Percentiles rank a stretch among this genome's conserved stretches.
These are phyloP conservation scores for Allobates femoralis DNA, from an alignment of 2,797 vertebrate species.

Conservation along the genomic window DNA sequence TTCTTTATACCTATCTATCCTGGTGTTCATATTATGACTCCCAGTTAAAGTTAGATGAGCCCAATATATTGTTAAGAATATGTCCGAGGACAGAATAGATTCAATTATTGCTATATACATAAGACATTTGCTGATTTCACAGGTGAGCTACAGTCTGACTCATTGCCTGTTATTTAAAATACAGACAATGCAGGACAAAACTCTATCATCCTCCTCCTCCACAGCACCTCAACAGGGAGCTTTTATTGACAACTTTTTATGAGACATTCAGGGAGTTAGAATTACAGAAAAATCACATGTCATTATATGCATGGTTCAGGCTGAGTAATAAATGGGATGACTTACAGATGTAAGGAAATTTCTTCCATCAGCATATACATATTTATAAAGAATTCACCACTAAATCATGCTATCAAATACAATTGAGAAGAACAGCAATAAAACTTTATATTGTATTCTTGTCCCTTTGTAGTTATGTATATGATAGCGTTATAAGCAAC, in stretches of 20 bases:
- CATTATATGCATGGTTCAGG: slow-evolving; percentile 43
- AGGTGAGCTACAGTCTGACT: neutral
- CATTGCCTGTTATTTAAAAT: slow-evolving; percentile 36
- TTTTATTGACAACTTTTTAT: slow-evolving; percentile 49
- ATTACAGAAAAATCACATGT: slow-evolving; percentile 53
- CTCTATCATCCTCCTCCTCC: slow-evolving; percentile 7
- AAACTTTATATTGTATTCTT: slow-evolving; percentile 10
- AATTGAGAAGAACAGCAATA: slow-evolving; percentile 26
- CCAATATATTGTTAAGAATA: neutral
- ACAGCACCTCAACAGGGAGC: neutral
- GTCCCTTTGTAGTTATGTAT: slow-evolving; percentile 19
- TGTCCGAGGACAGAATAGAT: neutral
- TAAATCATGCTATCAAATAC: slow-evolving; percentile 35
- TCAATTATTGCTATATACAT: neutral
- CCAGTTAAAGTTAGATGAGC: neutral
- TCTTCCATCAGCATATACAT: slow-evolving; percentile 35
- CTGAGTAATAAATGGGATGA: slow-evolving; percentile 51
- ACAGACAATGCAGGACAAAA: slow-evolving; percentile 19
- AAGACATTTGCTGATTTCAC: neutral
- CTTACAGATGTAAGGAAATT: slow-evolving; percentile 37
- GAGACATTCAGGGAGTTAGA: slow-evolving; percentile 41
- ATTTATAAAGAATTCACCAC: slow-evolving; percentile 35
- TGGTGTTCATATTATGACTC: too few species aligned
- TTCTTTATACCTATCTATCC: neutral
- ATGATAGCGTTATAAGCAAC: neutral